Percentiles rank a stretch among this genome's conserved stretches.
phyloP scores from a whole-genome alignment of 2,797 vertebrate species.

The Melanotaenia parkinsoni region DNA sequence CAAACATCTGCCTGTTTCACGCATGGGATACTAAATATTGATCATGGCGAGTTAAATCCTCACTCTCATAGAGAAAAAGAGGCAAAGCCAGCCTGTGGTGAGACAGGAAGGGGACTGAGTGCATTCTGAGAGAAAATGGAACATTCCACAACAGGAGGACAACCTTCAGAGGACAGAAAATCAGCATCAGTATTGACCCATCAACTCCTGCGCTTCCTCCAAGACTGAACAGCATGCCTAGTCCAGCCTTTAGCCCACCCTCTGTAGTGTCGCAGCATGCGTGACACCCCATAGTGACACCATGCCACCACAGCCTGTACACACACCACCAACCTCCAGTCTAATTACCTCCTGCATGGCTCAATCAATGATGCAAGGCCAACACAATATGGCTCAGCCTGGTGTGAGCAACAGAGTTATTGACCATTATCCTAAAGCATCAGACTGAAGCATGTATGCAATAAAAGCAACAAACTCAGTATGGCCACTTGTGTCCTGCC shows the following conservation, averaged over 20 bases:
- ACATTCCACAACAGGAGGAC: slow-evolving; percentile 75
- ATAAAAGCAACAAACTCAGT: slow-evolving; percentile 55
- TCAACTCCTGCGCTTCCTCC: slow-evolving; percentile 62
- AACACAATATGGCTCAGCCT: slow-evolving; percentile 70
- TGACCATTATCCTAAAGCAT: slow-evolving; percentile 71
- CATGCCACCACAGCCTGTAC: slow-evolving; percentile 70
- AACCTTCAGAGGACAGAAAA: slow-evolving; percentile 70
- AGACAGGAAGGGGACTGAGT: slow-evolving; percentile 63
- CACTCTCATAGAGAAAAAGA: slow-evolving; percentile 79
- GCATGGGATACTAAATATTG: slow-evolving; percentile 97
- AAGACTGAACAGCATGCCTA: slow-evolving; percentile 45
- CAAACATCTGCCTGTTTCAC: slow-evolving; percentile 97
- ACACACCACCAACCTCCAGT: slow-evolving; percentile 71
- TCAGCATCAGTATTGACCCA: slow-evolving; percentile 72
- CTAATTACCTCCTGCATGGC: slow-evolving; percentile 80
- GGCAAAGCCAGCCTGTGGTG: slow-evolving; percentile 64
- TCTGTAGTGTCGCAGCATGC: slow-evolving; percentile 53
- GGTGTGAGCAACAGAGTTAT: slow-evolving; percentile 70
- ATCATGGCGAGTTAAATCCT: slow-evolving; percentile 89
- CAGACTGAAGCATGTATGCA: slow-evolving; percentile 72
- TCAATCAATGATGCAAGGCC: slow-evolving; percentile 82
- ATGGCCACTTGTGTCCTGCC: slow-evolving; percentile 56
- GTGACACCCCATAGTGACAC: slow-evolving; percentile 70
- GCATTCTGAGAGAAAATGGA: slow-evolving; percentile 80
- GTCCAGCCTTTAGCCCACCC: slow-evolving; percentile 37